Evolutionary conservation across 2,797 vertebrate genomes (phyloP), one percentile per base, ranked within the genome.

Genomic region (Melanotaenia parkinsoni): DNA sequence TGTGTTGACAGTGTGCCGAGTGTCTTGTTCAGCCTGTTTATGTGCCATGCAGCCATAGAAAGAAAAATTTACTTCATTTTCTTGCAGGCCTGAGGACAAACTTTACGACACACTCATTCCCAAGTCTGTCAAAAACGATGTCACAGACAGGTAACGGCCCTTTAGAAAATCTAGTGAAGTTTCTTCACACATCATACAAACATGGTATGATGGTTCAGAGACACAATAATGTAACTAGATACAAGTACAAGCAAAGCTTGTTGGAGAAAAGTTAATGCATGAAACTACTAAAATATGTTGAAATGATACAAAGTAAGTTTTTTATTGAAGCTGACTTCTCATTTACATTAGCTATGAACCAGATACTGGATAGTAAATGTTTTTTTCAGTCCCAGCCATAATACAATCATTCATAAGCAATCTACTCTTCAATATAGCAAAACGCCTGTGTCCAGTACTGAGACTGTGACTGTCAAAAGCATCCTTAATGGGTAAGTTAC

Each of bases 391-490:
- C 40, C 4, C 43, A 2, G 18, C 7, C 6, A 20, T 28, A 56
- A 26, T 26, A 56, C 13, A 56, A 56, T 56, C 12, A 56, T 56
- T 26, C 10, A 24, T 28, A 56, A 63, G 28, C 33, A 26, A 14
- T 62, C 24, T 77, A 54, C 43, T 47, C 40, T 70, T 71, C 5
- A 0, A 72, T 80, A 37, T 80, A 94, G 90, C 67, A 80, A 78
- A 57, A 69, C 70, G 58, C 22, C 54, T 45, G 38, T 84, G 40
- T 68, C 69, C 60, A 90, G 50, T 5, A 85, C 81, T 70, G 72
- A 92, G 70, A 73, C 74, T 32, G 73, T 84, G 51, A 89, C 85
- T 1, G 78, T 89, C n/a, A 91, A 69, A 37, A 85, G 83, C 65
- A 77, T 43, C 50, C 47, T 22, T 38, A 24, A 80, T 24, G 78